phyloP scores from a whole-genome alignment of 2,797 vertebrate genomes.

The Halcyon badia region DNA sequence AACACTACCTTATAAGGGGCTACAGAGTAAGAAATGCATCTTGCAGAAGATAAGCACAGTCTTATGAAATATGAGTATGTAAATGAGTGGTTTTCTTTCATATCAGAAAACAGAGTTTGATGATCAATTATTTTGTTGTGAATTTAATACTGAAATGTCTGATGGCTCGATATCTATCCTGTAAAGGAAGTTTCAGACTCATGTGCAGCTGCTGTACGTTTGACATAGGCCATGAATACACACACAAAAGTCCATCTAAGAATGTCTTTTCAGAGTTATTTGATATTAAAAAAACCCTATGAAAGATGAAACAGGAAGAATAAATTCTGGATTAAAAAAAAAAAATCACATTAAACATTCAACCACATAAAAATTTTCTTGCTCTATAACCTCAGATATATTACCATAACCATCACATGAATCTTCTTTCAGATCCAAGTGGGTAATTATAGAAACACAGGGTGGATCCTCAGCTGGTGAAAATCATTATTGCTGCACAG shows the following conservation, averaged over 20 bases:
- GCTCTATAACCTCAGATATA: slow-evolving; percentile 8
- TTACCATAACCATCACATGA: slow-evolving; percentile 17
- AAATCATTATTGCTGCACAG: slow-evolving; percentile 33
- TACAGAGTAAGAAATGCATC: not conserved
- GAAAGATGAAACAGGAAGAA: slow-evolving; percentile 27
- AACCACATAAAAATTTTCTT: slow-evolving; percentile 28
- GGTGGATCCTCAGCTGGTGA: slow-evolving; percentile 47
- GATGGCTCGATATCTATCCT: not conserved
- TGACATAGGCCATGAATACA: slow-evolving; percentile 6
- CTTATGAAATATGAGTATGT: not conserved
- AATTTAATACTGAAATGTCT: not conserved
- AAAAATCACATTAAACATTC: slow-evolving; percentile 34
- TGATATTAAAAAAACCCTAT: not conserved
- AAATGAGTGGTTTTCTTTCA: not conserved
- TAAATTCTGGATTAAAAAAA: slow-evolving; percentile 42
- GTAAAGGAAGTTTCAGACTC: not conserved
- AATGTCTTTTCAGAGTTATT: slow-evolving; percentile 22
- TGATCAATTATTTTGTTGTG: not conserved
- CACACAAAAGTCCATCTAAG: not conserved
- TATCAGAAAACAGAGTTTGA: not conserved
- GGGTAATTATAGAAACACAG: slow-evolving; percentile 47
- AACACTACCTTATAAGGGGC: not conserved
- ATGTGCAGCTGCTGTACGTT: not conserved
- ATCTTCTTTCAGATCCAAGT: slow-evolving; percentile 32
- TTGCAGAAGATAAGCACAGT: not conserved